Base-by-base conservation (phyloP, 2,888 invertebrate species). In the Apamea sordens region DNA sequence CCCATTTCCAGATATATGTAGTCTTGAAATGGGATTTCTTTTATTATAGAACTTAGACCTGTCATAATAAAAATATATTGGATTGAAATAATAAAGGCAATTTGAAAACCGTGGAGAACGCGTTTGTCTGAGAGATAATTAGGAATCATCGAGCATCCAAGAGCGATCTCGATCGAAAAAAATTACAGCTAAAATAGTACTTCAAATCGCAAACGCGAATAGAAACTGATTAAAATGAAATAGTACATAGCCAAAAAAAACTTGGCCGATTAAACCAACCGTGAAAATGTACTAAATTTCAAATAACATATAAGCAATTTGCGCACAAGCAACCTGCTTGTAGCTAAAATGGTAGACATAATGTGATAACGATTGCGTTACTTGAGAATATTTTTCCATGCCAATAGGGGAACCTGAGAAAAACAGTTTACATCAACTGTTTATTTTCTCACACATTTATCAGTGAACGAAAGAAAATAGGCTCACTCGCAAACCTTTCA, bases 341-440 rank as follows among this genome's bases (percentile, higher is more conserved):
- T 86, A 78, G 44, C 65, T 71, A 75, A 71, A 70, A 41, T 86
- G 76, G 80, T 86, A 70, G 67, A 79, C 79, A 76, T 79, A 75
- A 78, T 87, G 82, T 74, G 79, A 85, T 86, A 82, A 81, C 75
- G 72, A 88, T 76, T 79, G 53, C 61, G 76, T 83, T 84, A 86
- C 76, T 81, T 76, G 70, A 72, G 65, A 83, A 72, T 75, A 85
- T 77, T 77, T 79, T 80, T 77, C 75, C 76, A 76, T 79, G 63
- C 59, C 75, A 61, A 79, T 80, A 73, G 75, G 79, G 76, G 69
- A 79, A 78, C 85, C 61, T 72, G 24, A 78, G 73, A 81, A 78
- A 83, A 87, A 76, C 81, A 53, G 61, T 76, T 74, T 68, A 76
- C 63, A 76, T 75, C n/a, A 50, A 77, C 64, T 73, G 73, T 74